Evolutionary conservation across 2,113 vertebrate genomes (phyloP).

Genomic region (Atherinomorus stipes): DNA sequence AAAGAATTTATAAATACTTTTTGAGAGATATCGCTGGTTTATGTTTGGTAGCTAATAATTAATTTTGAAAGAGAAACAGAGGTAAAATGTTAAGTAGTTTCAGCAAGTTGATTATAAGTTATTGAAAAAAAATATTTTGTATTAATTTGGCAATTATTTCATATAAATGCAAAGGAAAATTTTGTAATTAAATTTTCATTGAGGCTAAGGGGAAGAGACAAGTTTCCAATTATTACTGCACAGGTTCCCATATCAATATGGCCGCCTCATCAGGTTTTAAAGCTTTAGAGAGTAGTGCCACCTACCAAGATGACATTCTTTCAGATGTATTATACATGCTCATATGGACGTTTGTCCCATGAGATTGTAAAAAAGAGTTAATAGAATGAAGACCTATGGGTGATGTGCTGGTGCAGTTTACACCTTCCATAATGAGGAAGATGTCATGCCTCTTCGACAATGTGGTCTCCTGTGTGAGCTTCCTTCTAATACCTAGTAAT

Average conservation of each 20-base stretch:
- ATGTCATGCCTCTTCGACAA: slow-evolving; percentile 38
- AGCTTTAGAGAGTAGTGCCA: slow-evolving; percentile 20
- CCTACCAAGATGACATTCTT: slow-evolving; percentile 8
- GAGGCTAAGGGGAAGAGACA: too few species aligned
- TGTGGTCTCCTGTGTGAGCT: slow-evolving; percentile 38
- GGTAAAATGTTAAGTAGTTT: too few species aligned
- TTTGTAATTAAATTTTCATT: too few species aligned
- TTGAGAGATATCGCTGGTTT: too few species aligned
- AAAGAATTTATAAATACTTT: too few species aligned
- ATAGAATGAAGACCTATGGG: slow-evolving; percentile 50
- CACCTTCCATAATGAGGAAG: slow-evolving; percentile 43
- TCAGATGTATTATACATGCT: slow-evolving; percentile 11
- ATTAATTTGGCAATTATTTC: too few species aligned
- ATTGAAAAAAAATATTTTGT: too few species aligned
- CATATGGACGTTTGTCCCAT: slow-evolving; percentile 25
- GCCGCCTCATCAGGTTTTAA: slow-evolving; percentile 2
- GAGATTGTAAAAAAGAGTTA: not conserved
- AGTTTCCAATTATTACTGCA: not conserved
- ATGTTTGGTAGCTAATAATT: too few species aligned
- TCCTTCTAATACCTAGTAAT: slow-evolving; percentile 58
- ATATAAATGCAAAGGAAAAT: too few species aligned
- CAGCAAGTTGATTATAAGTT: too few species aligned
- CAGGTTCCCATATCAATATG: slow-evolving; percentile 1
- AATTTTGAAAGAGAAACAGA: too few species aligned
- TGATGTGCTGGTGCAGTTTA: slow-evolving; percentile 31